A percentile compares a stretch with the other conserved stretches of the same genome.
These are phyloP conservation scores for Hypothenemus hampei DNA, from an alignment of 1,140 invertebrate species.

Conservation along the genomic window DNA sequence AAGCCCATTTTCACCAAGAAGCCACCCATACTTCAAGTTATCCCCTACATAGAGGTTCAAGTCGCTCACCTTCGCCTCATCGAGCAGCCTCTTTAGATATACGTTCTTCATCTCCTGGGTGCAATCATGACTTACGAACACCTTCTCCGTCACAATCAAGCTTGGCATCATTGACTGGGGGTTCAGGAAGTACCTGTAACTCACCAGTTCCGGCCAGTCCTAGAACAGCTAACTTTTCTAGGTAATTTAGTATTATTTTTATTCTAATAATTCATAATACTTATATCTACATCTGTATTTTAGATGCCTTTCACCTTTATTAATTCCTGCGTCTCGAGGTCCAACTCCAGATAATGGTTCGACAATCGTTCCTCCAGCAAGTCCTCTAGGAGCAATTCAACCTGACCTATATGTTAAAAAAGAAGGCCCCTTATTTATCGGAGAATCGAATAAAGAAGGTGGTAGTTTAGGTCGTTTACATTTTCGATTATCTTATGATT, in stretches of 20 bases:
- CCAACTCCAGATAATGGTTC: conserved; percentile 43
- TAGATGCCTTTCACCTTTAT: conserved; percentile 64
- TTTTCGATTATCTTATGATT: conserved; percentile 82
- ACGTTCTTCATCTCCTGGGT: conserved; percentile 52
- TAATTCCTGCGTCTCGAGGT: conserved; percentile 60
- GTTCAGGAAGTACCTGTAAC: conserved; percentile 48
- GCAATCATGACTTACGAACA: conserved; percentile 32
- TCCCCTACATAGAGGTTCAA: conserved; percentile 45
- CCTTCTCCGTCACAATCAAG: conserved; percentile 55
- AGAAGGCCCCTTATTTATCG: conserved; percentile 68
- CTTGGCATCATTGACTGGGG: conserved; percentile 52
- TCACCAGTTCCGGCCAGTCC: conserved; percentile 50
- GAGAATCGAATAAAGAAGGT: conserved; percentile 51
- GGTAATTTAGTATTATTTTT: conserved; percentile 10
- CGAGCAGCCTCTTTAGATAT: conserved; percentile 69
- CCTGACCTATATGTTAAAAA: conserved; percentile 76
- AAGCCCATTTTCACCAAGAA: conserved; percentile 42
- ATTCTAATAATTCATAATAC: too few relatives aligned
- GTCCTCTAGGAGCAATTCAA: conserved; percentile 76
- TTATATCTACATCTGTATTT: too few relatives aligned
- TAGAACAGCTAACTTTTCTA: conserved; percentile 36
- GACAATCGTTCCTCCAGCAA: conserved; percentile 52
- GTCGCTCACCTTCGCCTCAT: conserved; percentile 67
- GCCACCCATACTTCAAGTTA: conserved; percentile 48
- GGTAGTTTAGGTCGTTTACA: conserved; percentile 73